phyloP scores from a whole-genome alignment of 2,113 vertebrate genomes.

The Syrmaticus mikado region DNA sequence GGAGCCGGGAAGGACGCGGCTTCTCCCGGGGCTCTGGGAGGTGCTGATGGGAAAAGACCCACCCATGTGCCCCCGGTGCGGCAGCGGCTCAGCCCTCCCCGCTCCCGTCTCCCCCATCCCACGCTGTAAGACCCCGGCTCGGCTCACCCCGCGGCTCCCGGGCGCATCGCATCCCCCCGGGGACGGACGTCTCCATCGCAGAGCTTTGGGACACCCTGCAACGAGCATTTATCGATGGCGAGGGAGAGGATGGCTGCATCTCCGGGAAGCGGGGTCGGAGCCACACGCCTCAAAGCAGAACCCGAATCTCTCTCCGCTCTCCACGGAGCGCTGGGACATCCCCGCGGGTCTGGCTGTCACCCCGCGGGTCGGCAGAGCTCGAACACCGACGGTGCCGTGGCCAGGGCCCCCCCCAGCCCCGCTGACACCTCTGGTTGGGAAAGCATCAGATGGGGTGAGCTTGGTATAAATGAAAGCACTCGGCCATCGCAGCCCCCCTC shows the following conservation, averaged over 20 bases:
- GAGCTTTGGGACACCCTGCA: neutral
- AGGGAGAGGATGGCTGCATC: neutral
- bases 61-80: constrained; percentile 53
- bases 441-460: neutral
- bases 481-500: neutral
- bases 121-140: neutral
- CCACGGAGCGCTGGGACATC: neutral
- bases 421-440: neutral
- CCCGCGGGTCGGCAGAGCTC: neutral
- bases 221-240: neutral
- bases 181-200: neutral
- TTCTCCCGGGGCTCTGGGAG: constrained; percentile 43
- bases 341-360: neutral
- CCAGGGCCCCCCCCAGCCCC: neutral
- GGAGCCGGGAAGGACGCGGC: neutral
- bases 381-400: fast-evolving
- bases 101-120: neutral
- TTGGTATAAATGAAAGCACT: neutral
- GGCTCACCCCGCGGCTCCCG: fast-evolving
- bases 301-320: neutral
- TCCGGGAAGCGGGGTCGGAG: neutral
- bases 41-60: constrained; percentile 31
- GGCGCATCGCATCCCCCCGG: neutral
- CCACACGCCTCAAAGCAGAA: neutral
- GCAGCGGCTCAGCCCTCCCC: neutral